Evolutionary conservation across 1,140 invertebrate genomes (phyloP).

Genomic region (Antheraea pernyi): DNA sequence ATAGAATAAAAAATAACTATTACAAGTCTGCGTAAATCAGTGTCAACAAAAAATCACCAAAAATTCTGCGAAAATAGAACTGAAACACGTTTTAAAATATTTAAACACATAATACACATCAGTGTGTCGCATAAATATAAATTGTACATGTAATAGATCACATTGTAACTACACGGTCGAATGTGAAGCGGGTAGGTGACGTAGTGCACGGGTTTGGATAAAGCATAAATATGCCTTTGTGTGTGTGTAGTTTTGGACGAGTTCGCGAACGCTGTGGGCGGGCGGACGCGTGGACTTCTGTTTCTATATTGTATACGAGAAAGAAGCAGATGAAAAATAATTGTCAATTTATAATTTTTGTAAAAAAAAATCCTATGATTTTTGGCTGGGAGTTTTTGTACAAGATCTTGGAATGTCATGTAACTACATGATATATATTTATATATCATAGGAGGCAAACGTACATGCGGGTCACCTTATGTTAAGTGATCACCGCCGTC

Average conservation of each 20-base stretch:
- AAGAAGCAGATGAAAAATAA: not conserved
- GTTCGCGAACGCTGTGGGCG: conserved; percentile 62
- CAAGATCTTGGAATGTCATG: no score
- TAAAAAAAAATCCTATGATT: no score
- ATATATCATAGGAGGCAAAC: no score
- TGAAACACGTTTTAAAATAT: not conserved
- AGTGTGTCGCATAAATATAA: not conserved
- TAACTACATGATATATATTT: no score
- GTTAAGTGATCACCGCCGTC: no score
- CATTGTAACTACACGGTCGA: not conserved
- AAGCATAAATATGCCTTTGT: conserved; percentile 61
- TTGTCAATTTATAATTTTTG: no score
- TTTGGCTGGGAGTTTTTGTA: no score
- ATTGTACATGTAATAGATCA: not conserved
- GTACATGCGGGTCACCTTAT: no score
- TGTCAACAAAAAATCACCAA: not conserved
- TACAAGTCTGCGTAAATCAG: no score
- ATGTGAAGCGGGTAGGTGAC: conserved; percentile 13
- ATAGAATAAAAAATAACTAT: no score
- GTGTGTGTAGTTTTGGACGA: conserved; percentile 65
- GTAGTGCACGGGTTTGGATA: conserved; percentile 55
- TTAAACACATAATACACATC: not conserved
- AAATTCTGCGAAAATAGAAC: not conserved
- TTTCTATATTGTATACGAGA: not conserved
- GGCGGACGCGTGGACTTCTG: conserved; percentile 21